phyloP scores from a whole-genome alignment of 2,888 invertebrate genomes.

The Andrena bucephala region DNA sequence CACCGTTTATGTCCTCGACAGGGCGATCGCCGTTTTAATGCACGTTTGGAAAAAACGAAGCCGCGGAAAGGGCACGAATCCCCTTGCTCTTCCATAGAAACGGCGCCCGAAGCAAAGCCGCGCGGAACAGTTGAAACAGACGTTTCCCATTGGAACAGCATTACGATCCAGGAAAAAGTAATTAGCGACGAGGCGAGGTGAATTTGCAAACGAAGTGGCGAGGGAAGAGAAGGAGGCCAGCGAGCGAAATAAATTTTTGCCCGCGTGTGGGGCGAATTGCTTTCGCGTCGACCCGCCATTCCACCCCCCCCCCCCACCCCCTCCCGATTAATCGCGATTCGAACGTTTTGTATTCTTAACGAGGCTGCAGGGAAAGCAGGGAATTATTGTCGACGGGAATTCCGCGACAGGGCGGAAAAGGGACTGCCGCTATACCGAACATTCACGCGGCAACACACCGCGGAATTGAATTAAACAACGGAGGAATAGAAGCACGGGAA shows the following conservation, averaged over 20 bases:
- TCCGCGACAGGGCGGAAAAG: slow-evolving; percentile 1
- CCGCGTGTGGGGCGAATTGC: slow-evolving; percentile 21
- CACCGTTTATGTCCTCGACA: neutral
- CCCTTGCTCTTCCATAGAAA: neutral
- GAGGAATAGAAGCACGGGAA: slow-evolving; percentile 25
- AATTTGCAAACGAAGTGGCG: neutral
- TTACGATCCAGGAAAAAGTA: neutral
- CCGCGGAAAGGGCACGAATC: neutral
- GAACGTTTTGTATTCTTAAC: slow-evolving; percentile 23
- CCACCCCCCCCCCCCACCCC: neutral
- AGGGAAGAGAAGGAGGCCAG: neutral
- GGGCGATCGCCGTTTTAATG: slow-evolving; percentile 13
- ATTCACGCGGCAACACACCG: slow-evolving; percentile 10
- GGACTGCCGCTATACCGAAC: slow-evolving; percentile 4
- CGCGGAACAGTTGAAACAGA: slow-evolving; percentile 15
- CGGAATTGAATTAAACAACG: slow-evolving; percentile 56
- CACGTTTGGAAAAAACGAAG: neutral
- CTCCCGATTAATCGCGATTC: slow-evolving; percentile 29
- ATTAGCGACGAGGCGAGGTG: neutral
- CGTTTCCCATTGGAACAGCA: neutral
- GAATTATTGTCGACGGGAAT: slow-evolving; percentile 49
- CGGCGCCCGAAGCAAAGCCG: neutral
- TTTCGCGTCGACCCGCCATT: slow-evolving; percentile 24
- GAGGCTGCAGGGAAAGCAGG: slow-evolving; percentile 19
- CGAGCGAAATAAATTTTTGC: neutral